Conservation (phyloP, 2,797 vertebrate species). For the Pangasius sanitwongsei region DNA sequence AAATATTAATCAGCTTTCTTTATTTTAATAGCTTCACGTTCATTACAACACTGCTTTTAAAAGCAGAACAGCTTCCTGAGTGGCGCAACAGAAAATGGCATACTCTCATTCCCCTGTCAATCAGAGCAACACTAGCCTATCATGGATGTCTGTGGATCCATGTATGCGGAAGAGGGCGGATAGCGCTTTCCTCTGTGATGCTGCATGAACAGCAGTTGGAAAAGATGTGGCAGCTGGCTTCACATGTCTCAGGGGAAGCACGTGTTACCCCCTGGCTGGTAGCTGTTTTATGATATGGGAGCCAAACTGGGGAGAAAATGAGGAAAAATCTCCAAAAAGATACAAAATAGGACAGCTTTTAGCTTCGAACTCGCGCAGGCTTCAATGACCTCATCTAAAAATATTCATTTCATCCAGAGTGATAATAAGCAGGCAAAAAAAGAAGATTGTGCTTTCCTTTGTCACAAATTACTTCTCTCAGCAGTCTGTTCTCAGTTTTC, state of each 20-base stretch:
- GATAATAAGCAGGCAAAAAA: neutral
- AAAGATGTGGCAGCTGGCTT: neutral
- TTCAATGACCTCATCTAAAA: neutral
- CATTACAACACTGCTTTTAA: too few species aligned
- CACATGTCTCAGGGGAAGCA: neutral
- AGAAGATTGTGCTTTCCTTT: neutral
- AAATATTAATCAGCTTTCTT: neutral
- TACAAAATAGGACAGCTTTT: neutral
- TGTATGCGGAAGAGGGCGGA: neutral
- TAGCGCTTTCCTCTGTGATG: neutral
- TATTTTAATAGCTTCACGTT: slow-evolving; percentile 1
- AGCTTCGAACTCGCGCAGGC: neutral
- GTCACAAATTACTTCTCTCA: neutral
- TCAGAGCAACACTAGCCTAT: neutral
- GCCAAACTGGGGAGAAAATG: neutral
- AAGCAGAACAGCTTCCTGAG: neutral
- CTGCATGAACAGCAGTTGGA: neutral
- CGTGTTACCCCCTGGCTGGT: too few species aligned
- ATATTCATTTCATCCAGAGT: neutral
- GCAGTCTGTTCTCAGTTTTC: neutral
- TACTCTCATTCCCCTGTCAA: neutral
- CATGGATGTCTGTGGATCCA: neutral
- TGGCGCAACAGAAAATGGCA: neutral
- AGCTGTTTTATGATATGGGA: neutral
- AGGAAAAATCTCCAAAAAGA: neutral